Evolutionary conservation across 2,888 invertebrate genomes (phyloP).

Genomic region (Julus scandinavius): DNA sequence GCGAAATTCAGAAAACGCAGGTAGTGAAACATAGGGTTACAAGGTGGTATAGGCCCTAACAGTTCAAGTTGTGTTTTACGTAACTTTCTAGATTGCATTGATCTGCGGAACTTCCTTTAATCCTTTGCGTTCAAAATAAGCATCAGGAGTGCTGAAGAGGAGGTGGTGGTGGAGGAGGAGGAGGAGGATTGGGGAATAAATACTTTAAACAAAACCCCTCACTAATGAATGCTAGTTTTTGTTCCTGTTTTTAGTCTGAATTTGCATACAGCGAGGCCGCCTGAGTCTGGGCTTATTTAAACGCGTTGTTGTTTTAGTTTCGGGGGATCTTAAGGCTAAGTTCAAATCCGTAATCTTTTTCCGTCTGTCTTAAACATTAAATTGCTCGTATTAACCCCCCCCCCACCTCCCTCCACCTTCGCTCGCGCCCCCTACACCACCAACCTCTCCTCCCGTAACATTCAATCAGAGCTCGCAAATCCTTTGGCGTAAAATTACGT

Average conservation of each 20-base stretch:
- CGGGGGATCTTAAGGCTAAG: neutral
- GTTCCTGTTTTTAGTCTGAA: neutral
- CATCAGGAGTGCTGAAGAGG: neutral
- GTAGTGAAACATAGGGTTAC: too few relatives aligned
- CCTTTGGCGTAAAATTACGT: slow-evolving; percentile 51
- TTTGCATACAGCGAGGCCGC: slow-evolving; percentile 1
- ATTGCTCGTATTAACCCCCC: slow-evolving; percentile 24
- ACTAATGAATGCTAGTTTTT: slow-evolving; percentile 3
- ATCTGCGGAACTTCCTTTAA: neutral
- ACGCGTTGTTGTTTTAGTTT: slow-evolving; percentile 24
- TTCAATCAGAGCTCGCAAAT: slow-evolving; percentile 49
- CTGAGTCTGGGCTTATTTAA: slow-evolving; percentile 6
- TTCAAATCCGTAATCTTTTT: slow-evolving; percentile 38
- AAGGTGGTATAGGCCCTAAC: too few relatives aligned
- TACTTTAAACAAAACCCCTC: slow-evolving; percentile 38
- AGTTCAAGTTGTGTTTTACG: neutral
- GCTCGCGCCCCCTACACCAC: neutral
- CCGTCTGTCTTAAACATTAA: slow-evolving; percentile 39
- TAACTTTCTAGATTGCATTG: slow-evolving; percentile 9
- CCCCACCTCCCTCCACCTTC: neutral
- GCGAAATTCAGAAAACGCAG: too few relatives aligned
- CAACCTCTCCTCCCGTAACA: neutral
- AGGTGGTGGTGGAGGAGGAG: neutral
- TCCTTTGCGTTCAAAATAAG: slow-evolving; percentile 30
- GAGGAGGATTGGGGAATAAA: neutral